phyloP scores from a whole-genome alignment of 2,113 vertebrate species.

The Sturnus vulgaris region DNA sequence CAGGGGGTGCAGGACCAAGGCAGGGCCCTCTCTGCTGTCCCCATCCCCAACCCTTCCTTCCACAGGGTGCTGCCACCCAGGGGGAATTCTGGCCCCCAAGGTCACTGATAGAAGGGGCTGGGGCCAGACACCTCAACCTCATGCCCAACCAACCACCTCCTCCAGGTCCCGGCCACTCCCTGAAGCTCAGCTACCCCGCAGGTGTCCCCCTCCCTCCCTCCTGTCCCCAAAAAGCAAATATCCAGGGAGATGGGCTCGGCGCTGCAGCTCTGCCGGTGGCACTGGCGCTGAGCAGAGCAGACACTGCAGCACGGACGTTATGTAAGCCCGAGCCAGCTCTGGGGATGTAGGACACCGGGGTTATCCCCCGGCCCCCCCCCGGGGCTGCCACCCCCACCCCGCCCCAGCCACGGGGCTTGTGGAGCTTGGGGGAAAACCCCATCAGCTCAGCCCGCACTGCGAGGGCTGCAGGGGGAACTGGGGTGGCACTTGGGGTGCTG shows the following conservation, averaged over 20 bases:
- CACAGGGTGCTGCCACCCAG: neutral
- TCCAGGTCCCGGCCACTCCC: neutral
- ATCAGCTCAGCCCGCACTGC: rapidly evolving
- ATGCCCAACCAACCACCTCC: rapidly evolving
- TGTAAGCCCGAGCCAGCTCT: constrained; percentile 24
- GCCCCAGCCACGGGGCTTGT: rapidly evolving
- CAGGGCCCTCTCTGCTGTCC: neutral
- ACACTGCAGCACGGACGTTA: constrained; percentile 62
- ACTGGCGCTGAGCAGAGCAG: constrained; percentile 54
- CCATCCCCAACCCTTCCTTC: neutral
- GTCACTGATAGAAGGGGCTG: neutral
- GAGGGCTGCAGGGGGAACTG: neutral
- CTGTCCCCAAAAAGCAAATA: constrained; percentile 1
- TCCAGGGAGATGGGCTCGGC: constrained; percentile 19
- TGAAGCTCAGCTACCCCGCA: neutral
- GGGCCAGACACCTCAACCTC: neutral
- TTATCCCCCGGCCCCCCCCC: neutral
- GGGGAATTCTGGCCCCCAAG: neutral
- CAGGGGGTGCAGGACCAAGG: neutral
- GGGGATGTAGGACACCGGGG: constrained; percentile 39
- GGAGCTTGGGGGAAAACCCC: rapidly evolving
- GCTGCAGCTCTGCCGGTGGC: constrained; percentile 55
- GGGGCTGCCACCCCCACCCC: neutral
- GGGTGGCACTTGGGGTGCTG: neutral
- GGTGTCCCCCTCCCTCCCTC: neutral